Percentiles rank a stretch among this genome's conserved stretches.
phyloP scores from a whole-genome alignment of 2,888 invertebrate genomes.

The Julus scandinavius region DNA sequence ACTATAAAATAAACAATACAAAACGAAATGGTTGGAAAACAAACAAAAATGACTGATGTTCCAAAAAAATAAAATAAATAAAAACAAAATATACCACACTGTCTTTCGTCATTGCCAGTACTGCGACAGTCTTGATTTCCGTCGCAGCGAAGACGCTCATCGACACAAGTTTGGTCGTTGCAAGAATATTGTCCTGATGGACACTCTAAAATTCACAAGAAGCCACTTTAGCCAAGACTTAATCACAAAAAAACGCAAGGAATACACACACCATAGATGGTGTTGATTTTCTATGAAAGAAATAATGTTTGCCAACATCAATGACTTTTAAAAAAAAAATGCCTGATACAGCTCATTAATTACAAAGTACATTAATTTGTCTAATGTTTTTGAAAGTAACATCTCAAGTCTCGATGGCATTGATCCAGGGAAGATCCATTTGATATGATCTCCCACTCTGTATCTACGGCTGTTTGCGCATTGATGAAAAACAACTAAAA shows the following conservation, averaged over 20 bases:
- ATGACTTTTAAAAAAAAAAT: too few species aligned
- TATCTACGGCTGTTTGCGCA: not conserved
- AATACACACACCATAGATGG: too few species aligned
- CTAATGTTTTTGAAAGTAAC: too few species aligned
- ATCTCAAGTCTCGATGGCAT: too few species aligned
- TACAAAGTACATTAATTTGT: not conserved
- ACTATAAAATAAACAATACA: not conserved
- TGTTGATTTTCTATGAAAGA: too few species aligned
- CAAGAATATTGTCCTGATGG: conserved; percentile 74
- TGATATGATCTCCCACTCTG: too few species aligned
- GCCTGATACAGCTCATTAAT: not conserved
- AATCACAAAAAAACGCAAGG: too few species aligned
- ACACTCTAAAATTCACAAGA: not conserved
- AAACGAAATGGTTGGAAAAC: not conserved
- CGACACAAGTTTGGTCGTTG: conserved; percentile 79
- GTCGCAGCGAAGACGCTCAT: conserved; percentile 77
- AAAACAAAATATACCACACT: conserved; percentile 38
- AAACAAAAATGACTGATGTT: not conserved
- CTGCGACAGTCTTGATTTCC: conserved; percentile 75
- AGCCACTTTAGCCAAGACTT: not conserved
- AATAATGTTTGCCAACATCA: too few species aligned
- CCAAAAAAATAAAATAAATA: not conserved
- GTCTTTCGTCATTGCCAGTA: not conserved
- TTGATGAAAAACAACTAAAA: not conserved
- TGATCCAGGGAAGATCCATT: not conserved